A percentile compares a stretch with the other conserved stretches of the same genome.
Evolutionary conservation across 2,113 vertebrate genomes (phyloP).

Genomic region (Labeo catla): DNA sequence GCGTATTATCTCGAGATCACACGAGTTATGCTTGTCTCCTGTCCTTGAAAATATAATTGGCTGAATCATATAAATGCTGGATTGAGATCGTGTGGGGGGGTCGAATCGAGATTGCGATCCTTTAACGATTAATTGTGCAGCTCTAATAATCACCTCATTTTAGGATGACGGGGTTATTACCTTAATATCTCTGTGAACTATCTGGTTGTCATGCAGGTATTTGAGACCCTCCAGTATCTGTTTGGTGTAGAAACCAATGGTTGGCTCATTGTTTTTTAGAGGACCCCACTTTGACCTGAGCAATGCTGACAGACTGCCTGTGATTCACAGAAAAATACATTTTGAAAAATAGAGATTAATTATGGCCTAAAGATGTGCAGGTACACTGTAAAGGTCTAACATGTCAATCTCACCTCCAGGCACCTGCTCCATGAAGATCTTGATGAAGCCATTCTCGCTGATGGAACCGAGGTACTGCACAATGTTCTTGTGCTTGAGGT

Average conservation of each 20-base stretch:
- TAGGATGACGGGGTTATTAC: conserved; percentile 63
- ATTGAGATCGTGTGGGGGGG: too few relatives aligned
- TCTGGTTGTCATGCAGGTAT: conserved; percentile 98
- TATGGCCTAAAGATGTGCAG: not conserved
- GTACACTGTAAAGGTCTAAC: not conserved
- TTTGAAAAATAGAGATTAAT: not conserved
- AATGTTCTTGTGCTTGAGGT: conserved; percentile 98
- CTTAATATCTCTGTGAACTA: conserved; percentile 98
- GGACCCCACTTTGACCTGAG: conserved; percentile 98
- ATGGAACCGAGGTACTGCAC: conserved; percentile 97
- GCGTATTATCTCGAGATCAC: too few relatives aligned
- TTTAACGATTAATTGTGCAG: too few relatives aligned
- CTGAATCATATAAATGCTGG: too few relatives aligned
- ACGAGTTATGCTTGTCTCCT: too few relatives aligned
- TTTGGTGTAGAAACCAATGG: conserved; percentile 97
- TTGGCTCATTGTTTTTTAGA: conserved; percentile 95
- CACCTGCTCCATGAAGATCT: conserved; percentile 99
- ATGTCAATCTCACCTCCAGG: conserved; percentile 86
- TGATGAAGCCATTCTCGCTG: conserved; percentile 97
- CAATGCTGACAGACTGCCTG: conserved; percentile 96
- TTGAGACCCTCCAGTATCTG: conserved; percentile 98
- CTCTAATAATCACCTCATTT: not conserved
- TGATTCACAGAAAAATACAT: conserved; percentile 37
- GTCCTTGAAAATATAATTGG: too few relatives aligned
- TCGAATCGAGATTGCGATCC: too few relatives aligned